A percentile compares a stretch with the other conserved stretches of the same genome.
Conservation (phyloP, 2,113 vertebrate species). For the Gavia stellata region DNA sequence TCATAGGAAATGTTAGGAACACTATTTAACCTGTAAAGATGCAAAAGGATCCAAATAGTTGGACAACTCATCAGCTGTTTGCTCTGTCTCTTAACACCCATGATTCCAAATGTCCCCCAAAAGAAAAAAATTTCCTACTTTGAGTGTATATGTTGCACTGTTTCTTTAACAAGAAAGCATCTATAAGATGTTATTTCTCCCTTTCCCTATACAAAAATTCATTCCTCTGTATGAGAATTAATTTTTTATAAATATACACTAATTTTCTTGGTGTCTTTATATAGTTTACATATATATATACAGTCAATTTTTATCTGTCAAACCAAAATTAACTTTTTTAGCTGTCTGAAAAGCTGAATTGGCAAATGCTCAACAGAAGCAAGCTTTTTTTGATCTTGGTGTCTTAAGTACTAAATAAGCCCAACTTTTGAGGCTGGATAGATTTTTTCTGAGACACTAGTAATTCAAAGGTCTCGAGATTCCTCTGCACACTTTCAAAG, state of each 20-base stretch:
- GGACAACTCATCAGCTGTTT: background rate
- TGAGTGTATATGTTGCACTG: background rate
- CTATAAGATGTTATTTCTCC: background rate
- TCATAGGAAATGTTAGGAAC: background rate
- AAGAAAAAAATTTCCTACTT: background rate
- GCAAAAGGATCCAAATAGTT: background rate
- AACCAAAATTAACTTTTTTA: background rate
- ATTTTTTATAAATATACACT: background rate
- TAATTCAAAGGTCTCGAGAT: background rate
- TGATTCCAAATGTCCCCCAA: background rate
- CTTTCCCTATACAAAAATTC: background rate
- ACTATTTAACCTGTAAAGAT: background rate
- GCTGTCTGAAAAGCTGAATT: background rate
- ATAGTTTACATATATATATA: background rate
- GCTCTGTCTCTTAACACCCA: background rate
- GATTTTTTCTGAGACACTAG: background rate
- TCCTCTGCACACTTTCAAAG: background rate
- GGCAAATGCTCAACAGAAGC: background rate
- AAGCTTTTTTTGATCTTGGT: background rate
- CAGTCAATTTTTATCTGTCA: background rate
- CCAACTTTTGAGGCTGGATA: background rate
- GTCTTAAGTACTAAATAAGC: background rate
- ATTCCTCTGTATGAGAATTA: background rate
- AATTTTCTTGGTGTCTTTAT: background rate
- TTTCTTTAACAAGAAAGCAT: background rate